Percentiles rank a stretch among this genome's conserved stretches.
Conservation (phyloP, 1,140 invertebrate genomes). For the Leptinotarsa texana region DNA sequence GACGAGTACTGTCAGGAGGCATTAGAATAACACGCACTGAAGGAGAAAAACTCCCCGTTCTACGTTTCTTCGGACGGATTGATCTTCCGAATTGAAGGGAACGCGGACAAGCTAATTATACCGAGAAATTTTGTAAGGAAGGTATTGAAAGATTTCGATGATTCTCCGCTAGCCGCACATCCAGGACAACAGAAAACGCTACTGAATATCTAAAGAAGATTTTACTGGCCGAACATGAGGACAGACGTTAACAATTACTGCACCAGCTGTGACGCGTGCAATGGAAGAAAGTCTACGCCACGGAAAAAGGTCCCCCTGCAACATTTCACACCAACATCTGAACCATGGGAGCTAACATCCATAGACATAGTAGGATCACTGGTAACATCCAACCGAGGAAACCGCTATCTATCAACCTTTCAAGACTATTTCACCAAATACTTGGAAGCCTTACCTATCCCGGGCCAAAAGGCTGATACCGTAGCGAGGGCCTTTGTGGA, state of each 20-base stretch:
- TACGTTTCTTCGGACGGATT: background rate
- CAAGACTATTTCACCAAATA: constrained; percentile 31
- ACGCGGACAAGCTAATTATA: constrained; percentile 6
- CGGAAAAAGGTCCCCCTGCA: constrained; percentile 7
- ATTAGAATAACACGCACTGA: background rate
- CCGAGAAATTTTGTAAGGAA: background rate
- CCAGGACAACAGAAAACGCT: constrained; percentile 5
- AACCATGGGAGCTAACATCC: constrained; percentile 9
- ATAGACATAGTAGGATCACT: constrained; percentile 25
- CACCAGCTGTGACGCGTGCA: constrained; percentile 19
- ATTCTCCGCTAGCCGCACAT: constrained; percentile 19
- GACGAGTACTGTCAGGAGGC: background rate
- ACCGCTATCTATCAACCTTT: constrained; percentile 18
- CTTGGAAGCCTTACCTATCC: constrained; percentile 36
- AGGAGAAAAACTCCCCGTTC: background rate
- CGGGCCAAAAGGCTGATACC: constrained; percentile 31
- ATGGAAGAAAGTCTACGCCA: background rate
- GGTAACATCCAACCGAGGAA: background rate
- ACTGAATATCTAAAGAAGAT: background rate
- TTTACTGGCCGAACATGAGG: background rate
- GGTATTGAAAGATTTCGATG: constrained; percentile 12
- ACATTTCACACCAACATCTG: background rate
- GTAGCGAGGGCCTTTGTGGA: constrained; percentile 36
- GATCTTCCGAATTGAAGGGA: background rate
- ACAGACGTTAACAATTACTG: constrained; percentile 18